phyloP scores from a whole-genome alignment of 2,113 vertebrate species.

The Cochlearius cochlearius region DNA sequence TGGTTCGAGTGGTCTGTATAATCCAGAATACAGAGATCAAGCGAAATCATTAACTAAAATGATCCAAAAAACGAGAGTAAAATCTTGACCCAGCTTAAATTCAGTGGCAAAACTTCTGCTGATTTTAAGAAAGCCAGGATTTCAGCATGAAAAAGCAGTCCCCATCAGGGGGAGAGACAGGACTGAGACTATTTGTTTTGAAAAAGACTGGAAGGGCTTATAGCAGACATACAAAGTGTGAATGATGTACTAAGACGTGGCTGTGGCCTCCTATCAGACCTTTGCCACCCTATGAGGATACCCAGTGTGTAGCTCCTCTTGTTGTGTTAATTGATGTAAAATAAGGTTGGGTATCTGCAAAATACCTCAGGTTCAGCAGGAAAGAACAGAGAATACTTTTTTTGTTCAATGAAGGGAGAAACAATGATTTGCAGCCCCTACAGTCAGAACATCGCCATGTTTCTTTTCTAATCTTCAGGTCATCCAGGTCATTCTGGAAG shows the following conservation, averaged over 20 bases:
- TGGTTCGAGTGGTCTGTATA: neutral
- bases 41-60: neutral
- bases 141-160: neutral
- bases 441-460: neutral
- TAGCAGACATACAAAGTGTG: neutral
- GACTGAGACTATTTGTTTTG: neutral
- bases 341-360: neutral
- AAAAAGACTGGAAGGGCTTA: neutral
- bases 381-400: neutral
- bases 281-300: neutral
- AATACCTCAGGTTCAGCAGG: neutral
- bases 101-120: neutral
- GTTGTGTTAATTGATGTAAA: neutral
- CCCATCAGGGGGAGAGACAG: neutral
- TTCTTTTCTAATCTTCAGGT: slow-evolving; percentile 38
- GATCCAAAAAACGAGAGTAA: neutral
- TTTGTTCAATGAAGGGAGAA: neutral
- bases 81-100: neutral
- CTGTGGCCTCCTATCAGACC: neutral
- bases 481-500: slow-evolving; percentile 49
- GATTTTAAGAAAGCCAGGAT: neutral
- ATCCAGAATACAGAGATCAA: neutral
- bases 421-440: neutral
- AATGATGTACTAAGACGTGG: neutral
- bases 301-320: neutral